Evolutionary conservation across 2,797 vertebrate species (phyloP), one percentile per base, ranked within the genome.

Genomic region (Micropoecilia bifurca): DNA sequence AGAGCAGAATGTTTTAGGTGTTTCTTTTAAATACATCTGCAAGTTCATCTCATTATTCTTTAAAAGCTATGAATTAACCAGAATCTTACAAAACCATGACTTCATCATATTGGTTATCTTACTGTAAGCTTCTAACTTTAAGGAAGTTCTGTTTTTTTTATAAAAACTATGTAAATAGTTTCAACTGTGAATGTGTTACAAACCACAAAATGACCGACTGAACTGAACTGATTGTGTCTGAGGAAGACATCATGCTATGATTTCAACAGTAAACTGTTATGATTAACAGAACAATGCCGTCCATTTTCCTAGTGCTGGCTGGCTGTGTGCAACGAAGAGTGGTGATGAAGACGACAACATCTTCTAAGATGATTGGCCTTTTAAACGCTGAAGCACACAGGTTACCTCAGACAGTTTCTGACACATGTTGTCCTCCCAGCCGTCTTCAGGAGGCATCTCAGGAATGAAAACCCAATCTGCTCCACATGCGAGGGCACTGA

Each of bases 401-500:
- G 41, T 77, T 97, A 99, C 98, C 98, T 98, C 97, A 43, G 97
- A 98, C 71, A 99, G 97, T 76, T 98, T 99, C 85, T 93, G 53
- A 86, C 98, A 99, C 97, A 99, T 97, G 50, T 76, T 80, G 30
- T 99, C 97, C 89, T 99, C 97, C 98, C 98, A 99, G 76, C 96
- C 97, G 41, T 99, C 97, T 57, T 97, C 97, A 6, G 98, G 98
- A 30, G 98, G 98, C 84, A 97, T 97, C 88, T 99, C 98, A 4
- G 98, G 98, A 81, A 99, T 97, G 85, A 99, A 97, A 0, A 99
- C 97, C 98, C 98, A 99, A 89, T 99, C 98, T 0, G 98, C 98
- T 61, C 98, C 98, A 39, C 98, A 99, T 0, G 97, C 97, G 95
- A 99, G 94, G 63, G 97, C 98, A 55, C 97, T 99, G 89, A 98